These are phyloP conservation scores for Uria lomvia DNA, from an alignment of 2,113 vertebrate species.

Conservation along the genomic window DNA sequence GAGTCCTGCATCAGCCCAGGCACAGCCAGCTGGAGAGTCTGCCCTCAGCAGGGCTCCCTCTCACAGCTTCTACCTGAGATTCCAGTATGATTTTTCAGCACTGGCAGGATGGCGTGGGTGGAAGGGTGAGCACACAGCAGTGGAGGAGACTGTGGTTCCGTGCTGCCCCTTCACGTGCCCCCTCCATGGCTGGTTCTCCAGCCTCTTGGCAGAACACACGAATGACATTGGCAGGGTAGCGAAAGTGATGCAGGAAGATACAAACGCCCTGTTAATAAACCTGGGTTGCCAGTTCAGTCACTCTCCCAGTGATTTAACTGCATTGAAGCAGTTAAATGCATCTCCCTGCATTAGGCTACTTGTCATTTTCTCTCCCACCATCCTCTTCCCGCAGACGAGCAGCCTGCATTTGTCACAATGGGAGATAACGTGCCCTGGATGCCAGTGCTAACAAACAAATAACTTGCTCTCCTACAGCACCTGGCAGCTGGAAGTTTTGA, in stretches of 20 bases:
- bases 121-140: not conserved
- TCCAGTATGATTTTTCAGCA: not conserved
- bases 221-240: not conserved
- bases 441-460: not conserved
- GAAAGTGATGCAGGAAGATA: not conserved
- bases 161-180: accelerated
- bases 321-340: not conserved
- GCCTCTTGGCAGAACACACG: not conserved
- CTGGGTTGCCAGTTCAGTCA: not conserved
- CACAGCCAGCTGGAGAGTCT: not conserved
- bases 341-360: not conserved
- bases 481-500: not conserved
- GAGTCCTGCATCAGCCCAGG: not conserved
- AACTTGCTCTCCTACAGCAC: not conserved
- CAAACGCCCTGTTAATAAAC: not conserved
- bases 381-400: not conserved
- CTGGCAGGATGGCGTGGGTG: accelerated
- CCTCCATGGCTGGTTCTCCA: accelerated
- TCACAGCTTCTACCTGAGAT: not conserved
- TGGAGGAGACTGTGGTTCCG: not conserved
- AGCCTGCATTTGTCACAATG: not conserved
- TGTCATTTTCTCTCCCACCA: not conserved
- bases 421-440: not conserved
- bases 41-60: not conserved
- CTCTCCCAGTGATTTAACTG: not conserved